Percentiles rank a stretch among this genome's conserved stretches.
phyloP scores from a whole-genome alignment of 2,113 vertebrate genomes.

The Saccopteryx leptura region DNA sequence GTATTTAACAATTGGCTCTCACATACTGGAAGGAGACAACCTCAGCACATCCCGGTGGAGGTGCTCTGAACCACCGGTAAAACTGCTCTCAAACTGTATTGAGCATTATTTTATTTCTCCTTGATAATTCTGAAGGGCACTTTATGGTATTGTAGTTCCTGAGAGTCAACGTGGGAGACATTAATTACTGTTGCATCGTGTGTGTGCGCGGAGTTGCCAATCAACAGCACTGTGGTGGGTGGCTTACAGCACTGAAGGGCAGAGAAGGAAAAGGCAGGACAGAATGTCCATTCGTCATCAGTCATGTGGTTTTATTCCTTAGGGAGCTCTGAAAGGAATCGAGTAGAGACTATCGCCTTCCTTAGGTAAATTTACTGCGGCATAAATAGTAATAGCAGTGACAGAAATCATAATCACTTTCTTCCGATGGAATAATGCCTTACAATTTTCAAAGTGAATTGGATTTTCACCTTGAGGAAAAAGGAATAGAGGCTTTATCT shows the following conservation, averaged over 20 bases:
- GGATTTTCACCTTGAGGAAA: conserved; percentile 69
- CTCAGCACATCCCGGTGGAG: not conserved
- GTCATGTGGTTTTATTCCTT: not conserved
- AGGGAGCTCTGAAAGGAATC: conserved; percentile 46
- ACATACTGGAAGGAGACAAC: not conserved
- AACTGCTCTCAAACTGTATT: conserved; percentile 18
- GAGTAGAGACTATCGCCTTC: not conserved
- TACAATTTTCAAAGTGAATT: conserved; percentile 62
- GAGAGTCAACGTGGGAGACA: conserved; percentile 60
- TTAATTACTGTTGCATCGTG: conserved; percentile 52
- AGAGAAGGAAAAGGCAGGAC: not conserved
- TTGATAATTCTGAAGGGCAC: conserved; percentile 72
- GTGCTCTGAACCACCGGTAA: conserved; percentile 31
- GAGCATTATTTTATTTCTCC: conserved; percentile 72
- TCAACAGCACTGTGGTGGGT: not conserved
- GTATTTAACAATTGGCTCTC: not conserved
- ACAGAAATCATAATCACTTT: conserved; percentile 69
- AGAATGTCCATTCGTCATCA: not conserved
- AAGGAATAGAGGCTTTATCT: conserved; percentile 46
- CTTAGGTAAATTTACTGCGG: conserved; percentile 41
- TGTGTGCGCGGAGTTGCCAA: not conserved
- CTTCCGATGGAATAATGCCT: conserved; percentile 28
- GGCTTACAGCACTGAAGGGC: not conserved
- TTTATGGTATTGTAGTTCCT: conserved; percentile 67
- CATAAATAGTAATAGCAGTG: conserved; percentile 41